Percentiles rank a stretch among this genome's conserved stretches.
Conservation (phyloP, 2,888 invertebrate species). For the Epicampocera succincta region DNA sequence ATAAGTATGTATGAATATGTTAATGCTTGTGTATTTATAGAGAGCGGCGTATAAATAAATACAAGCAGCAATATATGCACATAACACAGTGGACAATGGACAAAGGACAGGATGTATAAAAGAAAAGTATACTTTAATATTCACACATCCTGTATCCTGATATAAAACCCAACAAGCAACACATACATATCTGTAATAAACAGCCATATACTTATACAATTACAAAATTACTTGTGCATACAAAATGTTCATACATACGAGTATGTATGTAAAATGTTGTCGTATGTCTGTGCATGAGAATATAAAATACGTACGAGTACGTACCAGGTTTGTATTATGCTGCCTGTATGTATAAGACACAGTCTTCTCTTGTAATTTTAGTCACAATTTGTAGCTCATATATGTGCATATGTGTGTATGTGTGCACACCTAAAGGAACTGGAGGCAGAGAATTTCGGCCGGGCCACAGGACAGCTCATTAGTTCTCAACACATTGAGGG, state of each 20-base stretch:
- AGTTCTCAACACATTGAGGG: too few species aligned
- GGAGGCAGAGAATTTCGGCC: neutral
- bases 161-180: slow-evolving; percentile 51
- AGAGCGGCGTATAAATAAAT: slow-evolving; percentile 22
- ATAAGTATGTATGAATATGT: neutral
- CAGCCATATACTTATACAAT: slow-evolving; percentile 12
- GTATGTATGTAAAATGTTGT: neutral
- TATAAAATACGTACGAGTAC: slow-evolving; percentile 1
- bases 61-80: slow-evolving; percentile 27
- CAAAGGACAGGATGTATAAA: slow-evolving; percentile 68
- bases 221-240: slow-evolving; percentile 10
- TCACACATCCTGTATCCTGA: slow-evolving; percentile 71
- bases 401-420: neutral
- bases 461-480: too few species aligned
- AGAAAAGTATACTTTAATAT: slow-evolving; percentile 72
- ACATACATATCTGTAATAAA: slow-evolving; percentile 48
- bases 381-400: slow-evolving; percentile 1
- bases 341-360: slow-evolving; percentile 9
- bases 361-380: slow-evolving; percentile 23
- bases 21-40: slow-evolving; percentile 14
- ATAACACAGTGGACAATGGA: slow-evolving; percentile 48
- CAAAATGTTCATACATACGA: neutral
- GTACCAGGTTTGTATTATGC: neutral
- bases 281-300: slow-evolving; percentile 2
- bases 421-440: neutral